phyloP scores from a whole-genome alignment of 2,113 vertebrate species.

The Malurus elegans region DNA sequence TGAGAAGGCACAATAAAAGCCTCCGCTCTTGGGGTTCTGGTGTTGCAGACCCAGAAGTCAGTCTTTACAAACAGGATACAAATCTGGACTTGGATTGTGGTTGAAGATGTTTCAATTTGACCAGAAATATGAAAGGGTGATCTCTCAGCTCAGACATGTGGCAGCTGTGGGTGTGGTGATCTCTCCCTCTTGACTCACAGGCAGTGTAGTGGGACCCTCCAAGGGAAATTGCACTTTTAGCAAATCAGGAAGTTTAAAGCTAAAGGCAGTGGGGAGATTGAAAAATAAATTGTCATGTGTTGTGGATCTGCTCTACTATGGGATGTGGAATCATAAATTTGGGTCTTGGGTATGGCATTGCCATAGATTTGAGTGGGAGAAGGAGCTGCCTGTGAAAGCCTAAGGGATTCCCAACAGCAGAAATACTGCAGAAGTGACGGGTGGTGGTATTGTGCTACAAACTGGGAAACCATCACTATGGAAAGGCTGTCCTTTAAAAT shows the following conservation, averaged over 20 bases:
- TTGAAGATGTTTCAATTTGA: background rate
- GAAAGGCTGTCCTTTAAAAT: background rate
- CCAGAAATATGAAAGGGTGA: background rate
- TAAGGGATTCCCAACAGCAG: background rate
- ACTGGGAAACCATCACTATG: accelerated
- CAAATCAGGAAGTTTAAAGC: background rate
- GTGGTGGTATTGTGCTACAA: background rate
- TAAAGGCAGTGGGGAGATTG: background rate
- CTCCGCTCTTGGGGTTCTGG: background rate
- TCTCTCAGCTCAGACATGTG: background rate
- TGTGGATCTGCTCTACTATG: background rate
- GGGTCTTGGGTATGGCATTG: background rate
- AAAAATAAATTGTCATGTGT: background rate
- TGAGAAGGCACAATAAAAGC: background rate
- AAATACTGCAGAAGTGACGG: background rate
- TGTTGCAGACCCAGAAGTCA: background rate
- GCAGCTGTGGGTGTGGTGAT: background rate
- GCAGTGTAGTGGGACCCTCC: background rate
- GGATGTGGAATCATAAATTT: background rate
- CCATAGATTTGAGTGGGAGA: background rate
- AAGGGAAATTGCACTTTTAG: background rate
- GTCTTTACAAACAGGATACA: background rate
- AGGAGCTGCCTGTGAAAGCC: background rate
- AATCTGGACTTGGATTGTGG: background rate
- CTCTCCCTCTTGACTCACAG: background rate